Evolutionary conservation across 1,140 invertebrate genomes (phyloP), one percentile per base, ranked within the genome.

Genomic region (Nixonia krombeini): DNA sequence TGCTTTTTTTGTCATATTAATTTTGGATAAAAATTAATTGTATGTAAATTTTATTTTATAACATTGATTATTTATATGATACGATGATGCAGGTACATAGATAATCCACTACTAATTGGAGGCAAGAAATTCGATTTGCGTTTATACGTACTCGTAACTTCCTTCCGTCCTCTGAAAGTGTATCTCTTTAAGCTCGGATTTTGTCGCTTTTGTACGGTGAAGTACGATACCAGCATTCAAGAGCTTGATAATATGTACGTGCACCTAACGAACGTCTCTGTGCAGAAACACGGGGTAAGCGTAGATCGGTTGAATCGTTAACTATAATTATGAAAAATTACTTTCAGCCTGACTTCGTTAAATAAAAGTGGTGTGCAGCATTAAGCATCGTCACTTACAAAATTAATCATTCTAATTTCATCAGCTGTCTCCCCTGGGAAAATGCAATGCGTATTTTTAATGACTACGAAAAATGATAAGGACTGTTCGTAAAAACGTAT

Each of bases 111-210:
- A 9, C 80, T 96, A 10, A 95, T 96, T 52, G 94, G 95, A 50
- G 93, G 94, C 0, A 93, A 94, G 72, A 96, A 96, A 84, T 96
- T 96, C 82, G 95, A 96, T 85, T 84, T 96, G 8, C 87, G 94
- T 26, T 76, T 91, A 12, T 96, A 96, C 77, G 93, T 95, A 9
- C 86, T 95, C 10, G 93, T 96, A 6, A 93, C 94, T 1, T 95
- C 93, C 0, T 94, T 94, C 76, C 89, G 94, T 46, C 94, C 94
- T 5, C 81, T 96, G 17, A 92, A 92, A 80, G 90, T 89, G 0
- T 93, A 92, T 74, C 81, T 92, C 55, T 92, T 91, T 80, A 90
- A 89, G 64, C 83, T 93, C 1, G 94, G 93, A n/a, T 94, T 95
- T 76, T 93, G 92, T 75, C 86, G 93, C 29, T 95, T 95, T 81